Conservation (phyloP, 2,888 invertebrate genomes). For the Mycalesis mineus region DNA sequence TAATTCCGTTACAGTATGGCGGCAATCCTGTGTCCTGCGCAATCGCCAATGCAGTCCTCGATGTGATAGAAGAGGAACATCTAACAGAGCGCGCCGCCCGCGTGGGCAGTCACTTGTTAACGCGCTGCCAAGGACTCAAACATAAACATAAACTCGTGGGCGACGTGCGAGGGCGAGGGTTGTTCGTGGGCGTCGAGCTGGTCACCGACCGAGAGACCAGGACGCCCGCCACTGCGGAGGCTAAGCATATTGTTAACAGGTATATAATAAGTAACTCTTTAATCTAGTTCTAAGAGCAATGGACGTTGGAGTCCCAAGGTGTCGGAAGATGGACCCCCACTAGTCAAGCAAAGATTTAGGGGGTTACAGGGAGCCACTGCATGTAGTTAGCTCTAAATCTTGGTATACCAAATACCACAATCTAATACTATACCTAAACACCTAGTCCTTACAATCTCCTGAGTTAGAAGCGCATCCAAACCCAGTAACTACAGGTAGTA, state of each 20-base stretch:
- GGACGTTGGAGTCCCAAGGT: too few relatives aligned
- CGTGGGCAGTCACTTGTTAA: conserved; percentile 89
- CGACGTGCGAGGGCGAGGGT: conserved; percentile 92
- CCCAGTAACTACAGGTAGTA: too few relatives aligned
- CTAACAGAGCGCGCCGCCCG: conserved; percentile 88
- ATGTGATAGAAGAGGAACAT: conserved; percentile 92
- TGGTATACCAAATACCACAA: too few relatives aligned
- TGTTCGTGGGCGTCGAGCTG: conserved; percentile 97
- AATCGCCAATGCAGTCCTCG: conserved; percentile 95
- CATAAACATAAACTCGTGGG: conserved; percentile 89
- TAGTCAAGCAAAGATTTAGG: too few relatives aligned
- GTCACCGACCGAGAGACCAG: conserved; percentile 86
- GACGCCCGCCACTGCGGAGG: conserved; percentile 90
- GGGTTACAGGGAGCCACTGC: too few relatives aligned
- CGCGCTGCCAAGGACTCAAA: conserved; percentile 82
- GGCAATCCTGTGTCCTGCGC: conserved; percentile 99
- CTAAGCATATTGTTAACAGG: conserved; percentile 85
- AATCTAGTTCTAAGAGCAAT: too few relatives aligned
- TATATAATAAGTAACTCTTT: too few relatives aligned
- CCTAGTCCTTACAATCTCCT: too few relatives aligned
- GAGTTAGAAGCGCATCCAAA: too few relatives aligned
- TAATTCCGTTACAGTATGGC: conserved; percentile 86
- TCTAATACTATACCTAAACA: too few relatives aligned
- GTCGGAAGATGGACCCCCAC: too few relatives aligned
- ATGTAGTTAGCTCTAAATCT: too few relatives aligned